Conservation (phyloP, 92 coral and sea anemone species). For the Siderastrea radians region DNA sequence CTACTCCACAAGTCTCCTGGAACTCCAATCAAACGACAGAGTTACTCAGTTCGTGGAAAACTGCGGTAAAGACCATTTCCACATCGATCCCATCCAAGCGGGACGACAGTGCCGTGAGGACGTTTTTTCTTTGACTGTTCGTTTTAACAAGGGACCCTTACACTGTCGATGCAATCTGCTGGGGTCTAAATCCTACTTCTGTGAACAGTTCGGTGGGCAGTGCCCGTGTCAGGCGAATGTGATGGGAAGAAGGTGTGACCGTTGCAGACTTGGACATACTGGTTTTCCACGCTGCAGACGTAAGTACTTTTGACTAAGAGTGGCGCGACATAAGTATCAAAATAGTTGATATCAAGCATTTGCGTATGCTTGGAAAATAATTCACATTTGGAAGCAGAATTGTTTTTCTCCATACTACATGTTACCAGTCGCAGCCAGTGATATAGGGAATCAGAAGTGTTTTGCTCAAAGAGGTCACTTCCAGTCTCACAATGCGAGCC, state of each 20-base stretch:
- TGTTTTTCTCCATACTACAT: too few relatives aligned
- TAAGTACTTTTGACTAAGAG: conserved; percentile 45
- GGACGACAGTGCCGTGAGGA: conserved; percentile 69
- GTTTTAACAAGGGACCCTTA: conserved; percentile 75
- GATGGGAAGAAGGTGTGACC: conserved; percentile 89
- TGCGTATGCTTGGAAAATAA: too few relatives aligned
- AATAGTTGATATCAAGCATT: neutral
- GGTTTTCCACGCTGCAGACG: conserved; percentile 95
- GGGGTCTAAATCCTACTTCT: conserved; percentile 79
- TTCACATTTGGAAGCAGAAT: too few relatives aligned
- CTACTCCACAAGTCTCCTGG: conserved; percentile 68
- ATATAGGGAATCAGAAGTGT: too few relatives aligned
- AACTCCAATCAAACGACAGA: conserved; percentile 71
- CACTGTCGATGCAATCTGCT: conserved; percentile 78
- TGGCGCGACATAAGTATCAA: neutral
- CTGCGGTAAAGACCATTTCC: conserved; percentile 84
- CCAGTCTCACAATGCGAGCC: too few relatives aligned
- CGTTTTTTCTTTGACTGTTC: conserved; percentile 84
- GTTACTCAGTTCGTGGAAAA: conserved; percentile 72
- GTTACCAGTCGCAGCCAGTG: too few relatives aligned
- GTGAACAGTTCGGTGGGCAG: conserved; percentile 91
- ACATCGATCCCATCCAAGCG: conserved; percentile 55
- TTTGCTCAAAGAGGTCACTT: too few relatives aligned
- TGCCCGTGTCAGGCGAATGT: conserved; percentile 83
- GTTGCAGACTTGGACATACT: conserved; percentile 81